A percentile compares a stretch with the other conserved stretches of the same genome.
Conservation (phyloP, 1,140 invertebrate species). For the Medauroidea extradentata region DNA sequence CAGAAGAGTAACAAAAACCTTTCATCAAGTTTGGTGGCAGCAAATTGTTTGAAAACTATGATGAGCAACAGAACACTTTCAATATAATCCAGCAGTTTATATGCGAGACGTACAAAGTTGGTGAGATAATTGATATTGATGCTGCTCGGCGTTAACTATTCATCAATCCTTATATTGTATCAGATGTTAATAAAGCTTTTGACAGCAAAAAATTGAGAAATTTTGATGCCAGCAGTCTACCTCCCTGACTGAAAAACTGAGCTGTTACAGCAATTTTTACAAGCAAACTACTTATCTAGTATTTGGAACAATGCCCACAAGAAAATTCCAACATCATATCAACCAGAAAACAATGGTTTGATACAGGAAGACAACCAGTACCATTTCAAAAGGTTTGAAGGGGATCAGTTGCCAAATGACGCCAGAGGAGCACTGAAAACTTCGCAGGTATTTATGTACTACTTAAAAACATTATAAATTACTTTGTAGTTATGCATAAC, state of each 20-base stretch:
- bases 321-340: conserved; percentile 4
- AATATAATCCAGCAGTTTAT: conserved; percentile 21
- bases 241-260: conserved; percentile 18
- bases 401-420: conserved; percentile 25
- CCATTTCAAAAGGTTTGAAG: conserved; percentile 28
- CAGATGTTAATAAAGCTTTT: conserved; percentile 23
- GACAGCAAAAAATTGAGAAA: conserved; percentile 21
- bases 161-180: conserved; percentile 19
- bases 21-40: neutral
- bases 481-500: conserved; percentile 8
- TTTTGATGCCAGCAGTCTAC: conserved; percentile 23
- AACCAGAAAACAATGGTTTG: conserved; percentile 22
- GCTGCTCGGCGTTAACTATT: conserved; percentile 22
- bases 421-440: conserved; percentile 19
- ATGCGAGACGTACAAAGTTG: conserved; percentile 20
- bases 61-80: conserved; percentile 18
- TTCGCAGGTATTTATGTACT: conserved; percentile 11
- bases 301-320: conserved; percentile 18
- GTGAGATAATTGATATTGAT: conserved; percentile 20
- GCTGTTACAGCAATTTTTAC: conserved; percentile 17
- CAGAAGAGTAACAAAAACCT: no score
- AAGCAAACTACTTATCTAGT: conserved; percentile 14
- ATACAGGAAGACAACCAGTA: conserved; percentile 18
- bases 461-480: conserved; percentile 3
- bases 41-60: conserved; percentile 16